Evolutionary conservation across 2,113 vertebrate genomes (phyloP), one percentile per base, ranked within the genome.

Genomic region (Bos indicus): DNA sequence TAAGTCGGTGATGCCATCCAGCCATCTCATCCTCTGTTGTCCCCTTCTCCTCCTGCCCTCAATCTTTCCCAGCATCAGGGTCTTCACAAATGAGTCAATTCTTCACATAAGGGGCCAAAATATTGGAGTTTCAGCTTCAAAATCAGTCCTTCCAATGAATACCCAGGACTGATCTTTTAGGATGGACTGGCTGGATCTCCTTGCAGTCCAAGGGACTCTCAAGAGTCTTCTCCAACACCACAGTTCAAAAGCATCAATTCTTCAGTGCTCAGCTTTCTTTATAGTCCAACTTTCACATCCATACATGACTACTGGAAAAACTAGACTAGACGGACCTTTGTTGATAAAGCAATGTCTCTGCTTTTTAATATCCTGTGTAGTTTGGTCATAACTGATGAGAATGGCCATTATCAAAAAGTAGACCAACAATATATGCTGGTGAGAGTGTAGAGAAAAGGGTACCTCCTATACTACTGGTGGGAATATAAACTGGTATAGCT

Each of bases 11-110:
- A 71, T 71, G n/a, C 10, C 67, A 40, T 12, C n/a, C 67, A 23
- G 12, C n/a, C 19, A 71, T 23, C 10, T 71, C 67, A 40, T 12
- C n/a, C 1, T 40, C 9, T 71, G 64, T 12, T 1, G 0, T 71
- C n/a, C 64, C 19, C n/a, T 12, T 71, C 9, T 36, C n/a, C 17
- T 36, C n/a, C n/a, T 71, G n/a, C n/a, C 64, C 19, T 36, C n/a
- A 36, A 12, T 71, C n/a, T 71, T 36, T 23, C 19, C 64, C 30
- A 36, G 64, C 17, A 36, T 36, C 4, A 23, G 64, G 2, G 17
- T 36, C 64, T 71, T 71, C 36, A 21, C 64, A 11, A 71, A 5
- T 36, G n/a, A 71, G 64, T 71, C 9, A 21, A 1, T 2, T 71
- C 9, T 71, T 36, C 17, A 36, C 4, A 71, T 21, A 71, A 4